Evolutionary conservation across 2,888 invertebrate species (phyloP).

Genomic region (Drosophila longiperda): DNA sequence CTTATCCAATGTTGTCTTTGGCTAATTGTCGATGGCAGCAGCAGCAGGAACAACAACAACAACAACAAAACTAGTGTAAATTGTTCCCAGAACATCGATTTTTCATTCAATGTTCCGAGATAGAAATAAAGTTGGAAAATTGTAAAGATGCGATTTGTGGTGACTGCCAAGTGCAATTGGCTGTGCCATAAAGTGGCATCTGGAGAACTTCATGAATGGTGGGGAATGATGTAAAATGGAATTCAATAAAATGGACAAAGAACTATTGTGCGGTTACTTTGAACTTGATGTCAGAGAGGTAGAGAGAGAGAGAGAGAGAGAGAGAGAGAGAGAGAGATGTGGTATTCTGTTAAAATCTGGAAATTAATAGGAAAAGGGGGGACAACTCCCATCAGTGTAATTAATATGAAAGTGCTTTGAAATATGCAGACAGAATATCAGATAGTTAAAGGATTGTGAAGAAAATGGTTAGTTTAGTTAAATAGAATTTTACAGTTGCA

Average conservation of each 20-base stretch:
- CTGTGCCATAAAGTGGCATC: neutral
- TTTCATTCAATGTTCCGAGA: slow-evolving; percentile 52
- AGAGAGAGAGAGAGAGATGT: neutral
- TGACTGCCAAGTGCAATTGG: slow-evolving; percentile 19
- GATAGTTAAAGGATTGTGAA: neutral
- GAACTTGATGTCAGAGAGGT: neutral
- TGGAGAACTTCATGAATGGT: neutral
- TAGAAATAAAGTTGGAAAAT: slow-evolving; percentile 47
- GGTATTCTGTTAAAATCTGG: neutral
- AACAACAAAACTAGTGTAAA: slow-evolving; percentile 1
- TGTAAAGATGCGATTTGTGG: slow-evolving; percentile 49
- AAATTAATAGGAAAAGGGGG: neutral
- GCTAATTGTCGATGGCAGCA: slow-evolving; percentile 61
- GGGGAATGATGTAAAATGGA: neutral
- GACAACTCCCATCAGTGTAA: neutral
- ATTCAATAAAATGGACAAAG: slow-evolving; percentile 18
- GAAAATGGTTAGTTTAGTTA: neutral
- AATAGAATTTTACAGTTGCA: neutral
- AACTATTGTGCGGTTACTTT: neutral
- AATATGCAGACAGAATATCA: neutral
- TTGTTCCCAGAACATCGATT: slow-evolving; percentile 58
- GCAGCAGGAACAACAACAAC: slow-evolving; percentile 27
- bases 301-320: too few species aligned
- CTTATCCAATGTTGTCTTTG: slow-evolving; percentile 54
- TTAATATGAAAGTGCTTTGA: neutral